Base-by-base conservation (phyloP, 2,888 invertebrate genomes). In the Anticlea derivata region DNA sequence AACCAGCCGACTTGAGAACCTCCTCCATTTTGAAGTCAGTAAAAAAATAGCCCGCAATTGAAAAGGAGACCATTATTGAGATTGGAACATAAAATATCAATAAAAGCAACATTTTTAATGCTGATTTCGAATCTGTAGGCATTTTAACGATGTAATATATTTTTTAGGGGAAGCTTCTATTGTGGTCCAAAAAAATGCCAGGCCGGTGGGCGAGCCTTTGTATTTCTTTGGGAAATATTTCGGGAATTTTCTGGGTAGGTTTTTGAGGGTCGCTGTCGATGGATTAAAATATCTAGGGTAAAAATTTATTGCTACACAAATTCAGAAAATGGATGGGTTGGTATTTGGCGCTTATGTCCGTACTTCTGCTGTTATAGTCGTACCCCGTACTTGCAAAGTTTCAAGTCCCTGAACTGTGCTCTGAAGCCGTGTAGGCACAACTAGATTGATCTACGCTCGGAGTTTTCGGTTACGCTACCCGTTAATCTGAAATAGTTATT, bases 221-320 rank as follows among this genome's bases (percentile, higher is more conserved):
- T 70, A 63, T 66, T 65, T 49, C 50, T 39, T 45, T 38, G 51
- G 56, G 62, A 68, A 75, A 72, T 62, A 70, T 69, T 71, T 63
- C 50, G 52, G 64, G 55, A 63, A 66, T 71, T 70, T 69, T 51
- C 49, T 47, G 41, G 60, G 48, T 51, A 61, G 52, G 49, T 52
- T 64, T 57, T 62, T 57, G 27, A 41, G 57, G 59, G 63, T 61
- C 61, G 56, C 55, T 63, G 63, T 65, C 61, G 58, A 56, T 40
- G 55, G 59, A 68, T 55, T 63, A 62, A 51, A 64, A 60, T 60
- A 61, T 64, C 56, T 60, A 44, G 53, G 52, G 50, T 59, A 38
- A 31, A 64, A 66, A 69, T 67, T 62, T 66, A 66, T 69, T 54
- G 64, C 51, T 60, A 62, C 59, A 65, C 60, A 61, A 63, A 70